Percentiles rank a stretch among this genome's conserved stretches.
Evolutionary conservation across 2,113 vertebrate genomes (phyloP).

Genomic region (Onychorhynchus coronatus): DNA sequence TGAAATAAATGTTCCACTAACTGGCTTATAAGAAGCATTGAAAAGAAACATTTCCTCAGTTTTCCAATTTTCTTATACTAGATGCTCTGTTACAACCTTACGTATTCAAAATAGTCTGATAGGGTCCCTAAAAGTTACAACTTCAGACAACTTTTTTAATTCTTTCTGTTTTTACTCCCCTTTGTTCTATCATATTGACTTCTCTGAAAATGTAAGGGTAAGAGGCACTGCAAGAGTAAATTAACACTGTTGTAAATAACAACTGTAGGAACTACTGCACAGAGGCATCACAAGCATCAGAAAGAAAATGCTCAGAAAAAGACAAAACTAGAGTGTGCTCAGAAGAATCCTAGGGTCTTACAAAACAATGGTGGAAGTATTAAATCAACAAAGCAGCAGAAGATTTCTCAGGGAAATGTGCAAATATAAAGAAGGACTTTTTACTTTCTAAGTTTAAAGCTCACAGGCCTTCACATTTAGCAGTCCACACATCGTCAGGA

Average conservation of each 20-base stretch:
- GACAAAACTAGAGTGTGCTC: background rate
- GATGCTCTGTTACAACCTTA: background rate
- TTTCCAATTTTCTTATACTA: background rate
- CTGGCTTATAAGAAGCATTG: background rate
- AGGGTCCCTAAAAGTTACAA: background rate
- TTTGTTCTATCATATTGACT: background rate
- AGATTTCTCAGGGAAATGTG: background rate
- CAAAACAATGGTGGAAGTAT: background rate
- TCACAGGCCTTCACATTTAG: background rate
- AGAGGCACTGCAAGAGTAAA: background rate
- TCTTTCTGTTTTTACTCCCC: background rate
- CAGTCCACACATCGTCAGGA: background rate
- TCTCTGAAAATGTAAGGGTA: background rate
- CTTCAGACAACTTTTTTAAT: background rate
- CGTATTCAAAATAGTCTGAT: background rate
- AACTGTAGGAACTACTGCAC: background rate
- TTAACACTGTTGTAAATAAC: background rate
- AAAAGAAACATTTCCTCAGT: background rate
- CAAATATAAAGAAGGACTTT: background rate
- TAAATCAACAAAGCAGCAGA: background rate
- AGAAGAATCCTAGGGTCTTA: background rate
- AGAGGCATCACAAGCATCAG: background rate
- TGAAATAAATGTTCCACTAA: background rate
- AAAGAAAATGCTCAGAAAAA: background rate
- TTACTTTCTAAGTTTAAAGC: background rate